These are phyloP conservation scores for Drosophila koepferae DNA, from an alignment of 2,888 invertebrate genomes.

Conservation along the genomic window DNA sequence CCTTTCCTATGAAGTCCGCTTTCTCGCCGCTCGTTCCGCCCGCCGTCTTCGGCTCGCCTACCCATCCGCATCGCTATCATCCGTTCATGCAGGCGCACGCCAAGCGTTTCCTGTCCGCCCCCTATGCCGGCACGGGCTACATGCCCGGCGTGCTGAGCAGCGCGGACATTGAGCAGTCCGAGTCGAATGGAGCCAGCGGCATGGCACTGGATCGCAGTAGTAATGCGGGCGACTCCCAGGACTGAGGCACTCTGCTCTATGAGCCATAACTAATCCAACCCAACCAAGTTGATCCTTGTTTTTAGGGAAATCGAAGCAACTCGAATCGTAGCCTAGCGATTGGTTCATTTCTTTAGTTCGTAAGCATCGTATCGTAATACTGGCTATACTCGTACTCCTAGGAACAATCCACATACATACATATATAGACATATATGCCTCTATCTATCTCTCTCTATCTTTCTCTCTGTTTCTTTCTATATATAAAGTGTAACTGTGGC, in stretches of 20 bases:
- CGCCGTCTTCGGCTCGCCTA: conserved; percentile 83
- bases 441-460: conserved; percentile 26
- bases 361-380: conserved; percentile 30
- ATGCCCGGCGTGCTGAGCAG: conserved; percentile 90
- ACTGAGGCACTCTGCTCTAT: conserved; percentile 82
- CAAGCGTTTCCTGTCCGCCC: conserved; percentile 92
- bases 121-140: conserved; percentile 93
- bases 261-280: conserved; percentile 57
- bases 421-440: conserved; percentile 17
- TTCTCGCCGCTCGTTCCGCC: conserved; percentile 90
- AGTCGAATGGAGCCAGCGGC: conserved; percentile 84
- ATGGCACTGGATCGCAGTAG: conserved; percentile 82
- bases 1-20: conserved; percentile 87
- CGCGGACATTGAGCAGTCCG: conserved; percentile 84
- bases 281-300: conserved; percentile 20
- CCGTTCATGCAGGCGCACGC: conserved; percentile 87
- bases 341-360: conserved; percentile 37
- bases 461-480: conserved; percentile 15
- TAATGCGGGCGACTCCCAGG: conserved; percentile 85
- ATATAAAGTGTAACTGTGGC: conserved; percentile 17
- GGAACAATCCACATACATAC: conserved; percentile 7
- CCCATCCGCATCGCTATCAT: conserved; percentile 84
- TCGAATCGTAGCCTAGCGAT: conserved; percentile 32
- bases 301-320: conserved; percentile 39
- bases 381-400: conserved; percentile 23